Evolutionary conservation across 2,797 vertebrate species (phyloP).

Genomic region (Mus caroli): DNA sequence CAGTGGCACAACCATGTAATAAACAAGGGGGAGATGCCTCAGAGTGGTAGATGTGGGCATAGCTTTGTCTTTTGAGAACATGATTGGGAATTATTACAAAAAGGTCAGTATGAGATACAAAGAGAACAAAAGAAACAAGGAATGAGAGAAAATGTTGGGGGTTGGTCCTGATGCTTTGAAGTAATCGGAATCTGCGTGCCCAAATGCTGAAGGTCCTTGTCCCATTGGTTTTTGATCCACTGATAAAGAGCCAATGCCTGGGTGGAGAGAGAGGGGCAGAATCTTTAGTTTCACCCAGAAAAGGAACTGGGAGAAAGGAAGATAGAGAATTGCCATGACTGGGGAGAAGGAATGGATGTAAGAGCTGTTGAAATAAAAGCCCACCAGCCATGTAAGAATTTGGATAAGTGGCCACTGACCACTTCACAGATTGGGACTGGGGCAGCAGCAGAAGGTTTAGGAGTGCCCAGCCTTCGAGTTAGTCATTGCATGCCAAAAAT

Average conservation of each 20-base stretch:
- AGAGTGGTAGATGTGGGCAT: slow-evolving; percentile 68
- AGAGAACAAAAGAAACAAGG: slow-evolving; percentile 24
- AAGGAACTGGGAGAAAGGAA: no score
- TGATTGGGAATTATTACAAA: slow-evolving; percentile 75
- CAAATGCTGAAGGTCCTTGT: background rate
- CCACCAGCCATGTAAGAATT: background rate
- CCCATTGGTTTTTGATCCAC: background rate
- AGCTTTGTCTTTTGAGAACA: slow-evolving; percentile 74
- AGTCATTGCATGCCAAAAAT: background rate
- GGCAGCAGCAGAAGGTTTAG: background rate
- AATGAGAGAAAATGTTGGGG: background rate
- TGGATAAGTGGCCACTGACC: background rate
- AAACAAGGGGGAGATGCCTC: slow-evolving; percentile 70
- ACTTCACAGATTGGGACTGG: no score
- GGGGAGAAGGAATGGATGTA: no score
- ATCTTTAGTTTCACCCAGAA: no score
- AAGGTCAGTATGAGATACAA: slow-evolving; percentile 75
- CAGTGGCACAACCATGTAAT: slow-evolving; percentile 65
- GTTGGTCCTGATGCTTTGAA: background rate
- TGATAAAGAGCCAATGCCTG: background rate
- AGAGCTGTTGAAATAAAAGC: background rate
- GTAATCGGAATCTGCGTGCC: background rate
- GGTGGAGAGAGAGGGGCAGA: no score
- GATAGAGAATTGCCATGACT: no score
- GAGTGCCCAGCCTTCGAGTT: background rate